phyloP scores from a whole-genome alignment of 2,888 invertebrate genomes.

The Drosophila merina region DNA sequence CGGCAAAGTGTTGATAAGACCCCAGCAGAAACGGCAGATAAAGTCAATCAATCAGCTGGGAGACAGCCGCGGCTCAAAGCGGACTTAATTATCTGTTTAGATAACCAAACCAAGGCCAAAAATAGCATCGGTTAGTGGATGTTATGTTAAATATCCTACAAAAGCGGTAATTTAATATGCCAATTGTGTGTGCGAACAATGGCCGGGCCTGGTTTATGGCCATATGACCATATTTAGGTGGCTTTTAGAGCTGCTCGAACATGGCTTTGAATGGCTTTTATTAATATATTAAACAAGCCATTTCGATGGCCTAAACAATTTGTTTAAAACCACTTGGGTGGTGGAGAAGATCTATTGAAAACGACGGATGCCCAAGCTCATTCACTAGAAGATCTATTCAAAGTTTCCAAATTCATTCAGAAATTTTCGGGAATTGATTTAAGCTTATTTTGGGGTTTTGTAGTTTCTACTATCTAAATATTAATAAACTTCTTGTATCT shows the following conservation, averaged over 20 bases:
- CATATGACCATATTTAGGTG: constrained; percentile 33
- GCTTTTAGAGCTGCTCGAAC: constrained; percentile 38
- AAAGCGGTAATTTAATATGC: constrained; percentile 65
- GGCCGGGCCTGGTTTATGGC: constrained; percentile 28
- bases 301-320: constrained; percentile 15
- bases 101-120: constrained; percentile 45
- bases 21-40: constrained; percentile 53
- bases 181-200: constrained; percentile 54
- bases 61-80: constrained; percentile 65
- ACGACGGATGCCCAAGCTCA: constrained; percentile 4
- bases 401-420: neutral
- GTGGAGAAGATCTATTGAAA: constrained; percentile 6
- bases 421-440: neutral
- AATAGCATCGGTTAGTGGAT: constrained; percentile 49
- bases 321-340: constrained; percentile 12
- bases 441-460: neutral
- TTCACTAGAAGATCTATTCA: constrained; percentile 7
- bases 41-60: constrained; percentile 72
- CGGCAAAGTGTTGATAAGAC: constrained; percentile 65
- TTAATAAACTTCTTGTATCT: too few species aligned
- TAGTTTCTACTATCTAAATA: too few species aligned
- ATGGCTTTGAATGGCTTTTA: constrained; percentile 51
- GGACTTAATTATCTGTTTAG: constrained; percentile 69
- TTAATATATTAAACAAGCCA: constrained; percentile 53
- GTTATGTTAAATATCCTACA: constrained; percentile 38